Evolutionary conservation across 2,113 vertebrate genomes (phyloP).

Genomic region (Sylvietta virens): DNA sequence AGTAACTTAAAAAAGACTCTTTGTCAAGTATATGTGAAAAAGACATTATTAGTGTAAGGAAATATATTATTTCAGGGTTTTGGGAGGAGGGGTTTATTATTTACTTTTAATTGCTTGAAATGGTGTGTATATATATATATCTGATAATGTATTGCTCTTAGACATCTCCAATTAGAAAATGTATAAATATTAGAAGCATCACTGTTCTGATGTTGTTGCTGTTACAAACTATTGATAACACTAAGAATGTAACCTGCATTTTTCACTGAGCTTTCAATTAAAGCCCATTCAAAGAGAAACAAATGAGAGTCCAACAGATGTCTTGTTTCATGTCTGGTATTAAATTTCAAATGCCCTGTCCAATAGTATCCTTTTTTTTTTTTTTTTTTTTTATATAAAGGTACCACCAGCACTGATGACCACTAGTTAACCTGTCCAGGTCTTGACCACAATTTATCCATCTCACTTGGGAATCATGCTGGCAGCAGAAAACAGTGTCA

Average conservation of each 20-base stretch:
- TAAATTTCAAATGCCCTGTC: slow-evolving; percentile 62
- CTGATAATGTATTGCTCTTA: slow-evolving; percentile 78
- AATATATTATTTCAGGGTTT: slow-evolving; percentile 71
- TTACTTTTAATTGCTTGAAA: slow-evolving; percentile 78
- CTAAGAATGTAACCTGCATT: slow-evolving; percentile 80
- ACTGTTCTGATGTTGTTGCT: slow-evolving; percentile 71
- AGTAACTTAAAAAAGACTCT: slow-evolving; percentile 77
- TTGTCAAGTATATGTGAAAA: slow-evolving; percentile 69
- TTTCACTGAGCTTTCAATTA: slow-evolving; percentile 80
- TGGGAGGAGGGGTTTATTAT: slow-evolving; percentile 75
- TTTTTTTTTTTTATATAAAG: slow-evolving; percentile 42
- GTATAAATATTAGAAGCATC: slow-evolving; percentile 74
- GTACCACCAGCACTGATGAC: slow-evolving; percentile 35
- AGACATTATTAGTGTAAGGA: slow-evolving; percentile 69
- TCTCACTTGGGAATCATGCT: slow-evolving; percentile 55
- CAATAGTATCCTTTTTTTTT: slow-evolving; percentile 13
- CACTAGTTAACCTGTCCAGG: slow-evolving; percentile 58
- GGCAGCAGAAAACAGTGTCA: slow-evolving; percentile 34
- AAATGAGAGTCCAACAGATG: slow-evolving; percentile 60
- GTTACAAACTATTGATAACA: slow-evolving; percentile 71
- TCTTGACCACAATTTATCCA: slow-evolving; percentile 66
- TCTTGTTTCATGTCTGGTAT: slow-evolving; percentile 68
- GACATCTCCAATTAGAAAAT: slow-evolving; percentile 74
- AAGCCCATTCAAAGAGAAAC: slow-evolving; percentile 76
- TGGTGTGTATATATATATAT: slow-evolving; percentile 75